Evolutionary conservation across 2,888 invertebrate genomes (phyloP).

Genomic region (Pseudeuparius sepicola): DNA sequence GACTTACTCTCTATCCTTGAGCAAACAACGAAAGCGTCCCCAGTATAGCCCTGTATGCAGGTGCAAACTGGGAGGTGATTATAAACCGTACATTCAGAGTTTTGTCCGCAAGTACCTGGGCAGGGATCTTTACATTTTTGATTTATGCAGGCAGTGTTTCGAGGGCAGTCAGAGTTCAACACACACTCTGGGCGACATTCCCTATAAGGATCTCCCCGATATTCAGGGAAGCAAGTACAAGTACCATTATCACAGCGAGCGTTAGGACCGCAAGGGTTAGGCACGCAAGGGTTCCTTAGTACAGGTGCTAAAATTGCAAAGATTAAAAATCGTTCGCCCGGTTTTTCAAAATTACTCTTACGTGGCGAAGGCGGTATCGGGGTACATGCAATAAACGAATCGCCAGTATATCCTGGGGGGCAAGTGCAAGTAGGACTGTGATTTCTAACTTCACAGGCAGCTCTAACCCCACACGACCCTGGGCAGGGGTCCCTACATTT

Average conservation of each 20-base stretch:
- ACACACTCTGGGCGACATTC: constrained; percentile 66
- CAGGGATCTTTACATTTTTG: constrained; percentile 72
- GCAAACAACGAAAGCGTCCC: constrained; percentile 57
- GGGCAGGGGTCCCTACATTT: constrained; percentile 74
- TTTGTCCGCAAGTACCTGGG: constrained; percentile 63
- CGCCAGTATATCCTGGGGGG: constrained; percentile 57
- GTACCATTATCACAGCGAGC: constrained; percentile 61
- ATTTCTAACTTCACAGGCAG: constrained; percentile 63
- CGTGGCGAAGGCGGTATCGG: constrained; percentile 28
- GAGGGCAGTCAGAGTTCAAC: constrained; percentile 59
- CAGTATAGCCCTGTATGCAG: constrained; percentile 59
- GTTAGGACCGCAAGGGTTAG: constrained; percentile 66
- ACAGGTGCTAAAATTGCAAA: constrained; percentile 36
- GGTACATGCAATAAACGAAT: constrained; percentile 55
- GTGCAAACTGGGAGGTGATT: constrained; percentile 61
- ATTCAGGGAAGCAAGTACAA: constrained; percentile 66
- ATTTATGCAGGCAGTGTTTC: constrained; percentile 56
- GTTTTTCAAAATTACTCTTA: constrained; percentile 22
- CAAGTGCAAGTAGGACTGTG: constrained; percentile 70
- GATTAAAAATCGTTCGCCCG: background rate
- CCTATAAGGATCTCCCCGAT: constrained; percentile 67
- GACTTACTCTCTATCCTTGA: constrained; percentile 33
- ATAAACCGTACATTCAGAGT: constrained; percentile 61
- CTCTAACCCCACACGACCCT: constrained; percentile 65
- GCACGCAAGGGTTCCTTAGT: constrained; percentile 48